Evolutionary conservation across 2,797 vertebrate species (phyloP).

Genomic region (Channa striata): DNA sequence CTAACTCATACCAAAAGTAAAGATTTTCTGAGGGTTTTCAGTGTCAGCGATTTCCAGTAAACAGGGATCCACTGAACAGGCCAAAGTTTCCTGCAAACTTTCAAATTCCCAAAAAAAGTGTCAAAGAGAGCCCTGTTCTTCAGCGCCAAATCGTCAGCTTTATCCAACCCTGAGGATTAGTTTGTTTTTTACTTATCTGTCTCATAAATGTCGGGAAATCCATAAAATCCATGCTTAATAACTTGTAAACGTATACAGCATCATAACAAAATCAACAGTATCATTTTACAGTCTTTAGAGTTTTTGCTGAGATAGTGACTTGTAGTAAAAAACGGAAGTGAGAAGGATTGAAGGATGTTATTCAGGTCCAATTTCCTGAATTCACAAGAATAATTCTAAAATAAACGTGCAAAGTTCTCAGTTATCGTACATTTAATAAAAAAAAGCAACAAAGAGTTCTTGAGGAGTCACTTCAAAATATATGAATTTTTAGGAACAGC

Average conservation of each 20-base stretch:
- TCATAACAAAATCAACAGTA: neutral
- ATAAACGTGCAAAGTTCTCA: constrained; percentile 47
- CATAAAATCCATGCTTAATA: neutral
- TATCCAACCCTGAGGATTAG: neutral
- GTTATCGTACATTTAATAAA: neutral
- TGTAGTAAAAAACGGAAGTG: constrained; percentile 64
- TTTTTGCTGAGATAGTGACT: constrained; percentile 6
- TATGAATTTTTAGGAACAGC: neutral
- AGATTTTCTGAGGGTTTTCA: neutral
- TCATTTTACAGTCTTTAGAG: neutral
- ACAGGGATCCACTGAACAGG: neutral
- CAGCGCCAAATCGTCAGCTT: constrained; percentile 2
- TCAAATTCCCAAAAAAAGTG: neutral
- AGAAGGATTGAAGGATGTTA: constrained; percentile 36
- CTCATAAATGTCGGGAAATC: constrained; percentile 4
- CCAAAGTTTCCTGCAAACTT: neutral
- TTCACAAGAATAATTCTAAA: constrained; percentile 20
- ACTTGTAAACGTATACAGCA: neutral
- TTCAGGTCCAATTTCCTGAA: constrained; percentile 47
- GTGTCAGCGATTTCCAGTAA: constrained; percentile 1
- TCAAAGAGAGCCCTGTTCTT: constrained; percentile 53
- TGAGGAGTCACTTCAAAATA: neutral
- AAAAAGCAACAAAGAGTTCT: neutral
- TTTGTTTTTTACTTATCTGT: neutral
- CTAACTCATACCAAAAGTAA: constrained; percentile 17